Conservation (phyloP, 2,888 invertebrate genomes). For the Melieria picta region DNA sequence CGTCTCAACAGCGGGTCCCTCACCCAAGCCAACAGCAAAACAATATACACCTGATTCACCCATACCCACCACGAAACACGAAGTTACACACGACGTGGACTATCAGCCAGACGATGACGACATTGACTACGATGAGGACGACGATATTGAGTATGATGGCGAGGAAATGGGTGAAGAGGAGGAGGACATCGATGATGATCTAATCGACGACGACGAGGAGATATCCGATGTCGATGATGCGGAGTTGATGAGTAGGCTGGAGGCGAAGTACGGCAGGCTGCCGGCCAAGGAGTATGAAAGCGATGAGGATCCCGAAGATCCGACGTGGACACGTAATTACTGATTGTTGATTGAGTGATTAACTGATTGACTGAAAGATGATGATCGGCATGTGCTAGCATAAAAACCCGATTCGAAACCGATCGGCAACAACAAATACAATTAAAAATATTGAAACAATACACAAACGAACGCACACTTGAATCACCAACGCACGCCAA, state of each 20-base stretch:
- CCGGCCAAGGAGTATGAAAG: conserved; percentile 70
- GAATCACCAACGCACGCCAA: conserved; percentile 3
- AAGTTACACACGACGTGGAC: conserved; percentile 41
- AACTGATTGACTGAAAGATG: too few species aligned
- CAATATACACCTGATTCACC: conserved; percentile 20
- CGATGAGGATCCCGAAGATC: conserved; percentile 64
- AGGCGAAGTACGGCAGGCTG: conserved; percentile 78
- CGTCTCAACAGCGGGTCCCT: not conserved
- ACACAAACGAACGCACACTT: not conserved
- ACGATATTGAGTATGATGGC: conserved; percentile 49
- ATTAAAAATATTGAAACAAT: not conserved
- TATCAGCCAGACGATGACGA: conserved; percentile 56
- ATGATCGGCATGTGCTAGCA: not conserved
- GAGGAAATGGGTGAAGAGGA: conserved; percentile 59
- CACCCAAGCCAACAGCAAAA: conserved; percentile 12
- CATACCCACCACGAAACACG: conserved; percentile 20
- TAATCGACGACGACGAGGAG: conserved; percentile 68
- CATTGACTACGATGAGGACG: conserved; percentile 52
- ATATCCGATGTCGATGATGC: conserved; percentile 76
- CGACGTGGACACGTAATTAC: conserved; percentile 67
- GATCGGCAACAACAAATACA: not conserved
- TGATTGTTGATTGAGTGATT: conserved; percentile 42
- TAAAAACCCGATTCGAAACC: conserved; percentile 7
- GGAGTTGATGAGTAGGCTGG: conserved; percentile 75
- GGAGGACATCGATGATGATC: conserved; percentile 65